Evolutionary conservation across 2,113 vertebrate genomes (phyloP), one percentile per base, ranked within the genome.

Genomic region (Toxotes jaculatrix): DNA sequence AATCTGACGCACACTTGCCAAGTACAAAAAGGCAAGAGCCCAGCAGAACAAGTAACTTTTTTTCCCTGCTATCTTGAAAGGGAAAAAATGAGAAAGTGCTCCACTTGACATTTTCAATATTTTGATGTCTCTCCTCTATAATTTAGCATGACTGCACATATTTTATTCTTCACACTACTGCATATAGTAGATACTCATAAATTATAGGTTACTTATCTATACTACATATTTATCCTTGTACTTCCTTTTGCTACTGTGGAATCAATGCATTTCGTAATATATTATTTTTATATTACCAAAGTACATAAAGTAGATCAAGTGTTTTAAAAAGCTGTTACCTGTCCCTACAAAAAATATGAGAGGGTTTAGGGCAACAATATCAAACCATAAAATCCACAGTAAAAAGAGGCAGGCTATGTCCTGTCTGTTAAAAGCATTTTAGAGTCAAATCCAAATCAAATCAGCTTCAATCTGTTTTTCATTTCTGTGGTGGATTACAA

Each of bases 1-100:
- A 87, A 43, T 17, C 40, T 71, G 43, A 76, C 17, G 34, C 40
- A 55, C 67, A 56, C 23, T 8, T 68, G 45, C 45, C 64, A 60
- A 51, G 53, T 57, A 51, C 31, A 68, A 75, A 67, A 67, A 76
- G 47, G 36, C 60, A 55, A 38, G 32, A 57, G n/a, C 36, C 32
- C n/a, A 65, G 31, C 4, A 45, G 65, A 61, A 40, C 49, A 51
- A 27, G 38, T 3, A 59, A 36, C 11, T 2, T 32, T 16, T 64
- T 62, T 77, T 61, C 60, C 3, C 23, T 74, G 60, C 34, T 62
- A n/a, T 42, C n/a, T 47, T 47, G 38, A 14, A 16, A 19, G 9
- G 47, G 51, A 12, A 45, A 72, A 43, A 55, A 55, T 45, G 34
- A 31, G 3, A 55, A 55, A 47, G 27, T 53, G 10, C 34, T 32